These are phyloP conservation scores for Slavum lentiscoides DNA, from an alignment of 2,888 invertebrate species.

Conservation along the genomic window DNA sequence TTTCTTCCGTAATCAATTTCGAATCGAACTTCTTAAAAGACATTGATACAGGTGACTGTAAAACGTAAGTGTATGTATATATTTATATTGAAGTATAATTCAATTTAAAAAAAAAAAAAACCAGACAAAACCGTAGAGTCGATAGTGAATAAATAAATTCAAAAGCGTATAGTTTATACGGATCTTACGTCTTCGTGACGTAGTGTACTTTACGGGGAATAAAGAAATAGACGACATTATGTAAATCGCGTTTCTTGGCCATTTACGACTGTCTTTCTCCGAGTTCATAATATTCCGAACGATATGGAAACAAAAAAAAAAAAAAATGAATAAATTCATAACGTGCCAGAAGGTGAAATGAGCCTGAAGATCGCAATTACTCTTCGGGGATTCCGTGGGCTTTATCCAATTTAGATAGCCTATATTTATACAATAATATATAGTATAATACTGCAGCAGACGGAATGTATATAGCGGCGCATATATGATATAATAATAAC, in stretches of 20 bases:
- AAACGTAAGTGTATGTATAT: neutral
- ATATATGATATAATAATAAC: neutral
- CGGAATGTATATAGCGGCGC: too few relatives aligned
- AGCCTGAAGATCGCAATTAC: conserved; percentile 45
- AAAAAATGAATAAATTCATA: conserved; percentile 46
- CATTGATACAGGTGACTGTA: neutral
- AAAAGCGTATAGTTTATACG: neutral
- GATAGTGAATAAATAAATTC: conserved; percentile 18
- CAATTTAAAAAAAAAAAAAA: conserved; percentile 4
- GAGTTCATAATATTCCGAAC: conserved; percentile 20
- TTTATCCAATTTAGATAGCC: conserved; percentile 19
- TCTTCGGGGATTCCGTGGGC: conserved; percentile 10
- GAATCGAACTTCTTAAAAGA: neutral
- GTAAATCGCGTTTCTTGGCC: conserved; percentile 37
- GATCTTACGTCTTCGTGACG: conserved; percentile 31
- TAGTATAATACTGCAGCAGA: too few relatives aligned
- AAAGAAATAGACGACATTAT: conserved; percentile 41
- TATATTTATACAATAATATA: too few relatives aligned
- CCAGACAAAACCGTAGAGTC: conserved; percentile 10
- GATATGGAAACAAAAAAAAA: conserved; percentile 1
- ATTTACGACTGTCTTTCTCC: conserved; percentile 30
- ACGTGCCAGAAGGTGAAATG: conserved; percentile 38
- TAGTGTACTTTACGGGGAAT: conserved; percentile 28
- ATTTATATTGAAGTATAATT: too few relatives aligned
- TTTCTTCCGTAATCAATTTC: neutral